Evolutionary conservation across 2,888 invertebrate species (phyloP).

Genomic region (Thecocarcelia acutangulata): DNA sequence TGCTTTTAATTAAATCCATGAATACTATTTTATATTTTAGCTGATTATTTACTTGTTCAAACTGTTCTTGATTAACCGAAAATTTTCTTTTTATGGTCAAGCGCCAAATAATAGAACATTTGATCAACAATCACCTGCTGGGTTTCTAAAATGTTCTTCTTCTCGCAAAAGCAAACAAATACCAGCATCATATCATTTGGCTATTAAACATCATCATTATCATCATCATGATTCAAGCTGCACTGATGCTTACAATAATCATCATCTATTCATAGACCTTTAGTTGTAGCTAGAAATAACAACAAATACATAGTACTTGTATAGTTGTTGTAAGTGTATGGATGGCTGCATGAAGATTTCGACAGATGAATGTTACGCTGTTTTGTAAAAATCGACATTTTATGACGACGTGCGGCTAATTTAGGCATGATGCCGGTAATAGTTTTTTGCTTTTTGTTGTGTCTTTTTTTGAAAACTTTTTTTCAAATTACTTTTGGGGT

Average conservation of each 20-base stretch:
- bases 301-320: slow-evolving; percentile 1
- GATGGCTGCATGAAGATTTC: slow-evolving; percentile 25
- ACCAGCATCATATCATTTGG: background rate
- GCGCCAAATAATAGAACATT: slow-evolving; percentile 40
- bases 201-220: slow-evolving; percentile 35
- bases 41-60: slow-evolving; percentile 23
- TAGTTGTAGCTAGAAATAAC: slow-evolving; percentile 7
- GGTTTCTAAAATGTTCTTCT: slow-evolving; percentile 37
- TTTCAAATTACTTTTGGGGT: slow-evolving; percentile 1
- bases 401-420: slow-evolving; percentile 71
- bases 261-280: slow-evolving; percentile 17
- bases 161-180: background rate
- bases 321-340: slow-evolving; percentile 3
- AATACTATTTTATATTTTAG: background rate
- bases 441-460: slow-evolving; percentile 17
- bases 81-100: slow-evolving; percentile 30
- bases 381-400: slow-evolving; percentile 60
- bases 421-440: slow-evolving; percentile 73
- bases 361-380: slow-evolving; percentile 59
- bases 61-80: slow-evolving; percentile 18
- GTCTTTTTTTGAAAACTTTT: slow-evolving; percentile 8
- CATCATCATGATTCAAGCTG: slow-evolving; percentile 14
- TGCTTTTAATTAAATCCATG: background rate
- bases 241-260: slow-evolving; percentile 14
- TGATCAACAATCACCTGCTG: slow-evolving; percentile 61